Conservation (phyloP, 2,797 vertebrate genomes). For the Dipus sagitta region DNA sequence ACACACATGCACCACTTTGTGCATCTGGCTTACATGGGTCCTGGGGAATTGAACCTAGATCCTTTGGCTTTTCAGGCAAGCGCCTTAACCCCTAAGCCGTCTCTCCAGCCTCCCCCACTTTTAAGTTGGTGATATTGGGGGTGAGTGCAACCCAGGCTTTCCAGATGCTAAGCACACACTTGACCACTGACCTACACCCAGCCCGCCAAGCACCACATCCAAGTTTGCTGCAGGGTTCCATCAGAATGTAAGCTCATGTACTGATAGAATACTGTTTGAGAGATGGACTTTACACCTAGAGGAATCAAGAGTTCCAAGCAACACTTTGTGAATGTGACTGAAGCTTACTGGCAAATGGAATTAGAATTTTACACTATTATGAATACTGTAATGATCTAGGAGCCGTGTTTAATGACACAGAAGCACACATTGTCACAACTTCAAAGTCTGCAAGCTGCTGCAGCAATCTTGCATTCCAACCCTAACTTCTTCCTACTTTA, state of each 20-base stretch:
- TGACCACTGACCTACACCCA: neutral
- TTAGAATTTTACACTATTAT: neutral
- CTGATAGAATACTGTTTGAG: neutral
- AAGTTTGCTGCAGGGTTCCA: neutral
- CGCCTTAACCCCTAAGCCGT: no score
- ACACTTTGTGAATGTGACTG: neutral
- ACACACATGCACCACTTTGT: no score
- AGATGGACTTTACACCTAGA: neutral
- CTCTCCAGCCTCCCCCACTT: no score
- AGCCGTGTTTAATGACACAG: neutral
- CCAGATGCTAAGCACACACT: neutral
- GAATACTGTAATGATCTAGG: neutral
- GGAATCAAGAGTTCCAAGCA: neutral
- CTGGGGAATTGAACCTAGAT: no score
- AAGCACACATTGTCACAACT: neutral
- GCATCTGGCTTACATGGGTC: no score
- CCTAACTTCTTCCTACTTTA: neutral
- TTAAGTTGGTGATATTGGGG: no score
- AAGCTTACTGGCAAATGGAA: neutral
- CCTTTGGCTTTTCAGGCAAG: no score
- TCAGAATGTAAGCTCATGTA: neutral
- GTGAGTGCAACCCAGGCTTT: neutral
- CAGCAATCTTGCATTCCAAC: neutral
- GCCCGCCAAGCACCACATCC: neutral
- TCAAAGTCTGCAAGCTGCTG: neutral